phyloP scores from a whole-genome alignment of 1,140 invertebrate species.

The Arctopsyche grandis region DNA sequence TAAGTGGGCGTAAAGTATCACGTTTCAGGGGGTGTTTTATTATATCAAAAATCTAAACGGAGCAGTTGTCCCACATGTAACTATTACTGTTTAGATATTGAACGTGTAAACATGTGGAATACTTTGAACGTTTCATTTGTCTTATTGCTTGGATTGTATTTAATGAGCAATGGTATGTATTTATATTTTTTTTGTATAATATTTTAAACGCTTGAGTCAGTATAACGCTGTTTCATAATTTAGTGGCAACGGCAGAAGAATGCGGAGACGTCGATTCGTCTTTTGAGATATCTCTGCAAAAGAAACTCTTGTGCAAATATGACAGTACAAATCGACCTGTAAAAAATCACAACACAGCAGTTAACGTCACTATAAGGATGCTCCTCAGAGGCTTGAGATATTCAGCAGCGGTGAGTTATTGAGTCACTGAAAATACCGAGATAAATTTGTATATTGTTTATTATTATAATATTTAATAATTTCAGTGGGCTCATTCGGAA shows the following conservation, averaged over 20 bases:
- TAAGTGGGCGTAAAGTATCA: slow-evolving; percentile 36
- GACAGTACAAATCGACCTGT: slow-evolving; percentile 43
- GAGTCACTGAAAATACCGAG: too few relatives aligned
- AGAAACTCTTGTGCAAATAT: slow-evolving; percentile 46
- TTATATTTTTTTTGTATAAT: too few relatives aligned
- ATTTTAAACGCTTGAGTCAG: too few relatives aligned
- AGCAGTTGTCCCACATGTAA: not conserved
- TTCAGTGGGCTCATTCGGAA: slow-evolving; percentile 42
- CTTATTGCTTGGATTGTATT: not conserved
- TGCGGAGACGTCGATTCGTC: slow-evolving; percentile 10
- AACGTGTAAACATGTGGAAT: not conserved
- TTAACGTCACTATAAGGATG: slow-evolving; percentile 46
- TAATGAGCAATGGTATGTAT: not conserved
- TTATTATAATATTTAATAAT: slow-evolving; percentile 1
- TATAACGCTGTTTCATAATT: too few relatives aligned
- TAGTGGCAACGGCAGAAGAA: not conserved
- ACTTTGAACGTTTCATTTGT: not conserved
- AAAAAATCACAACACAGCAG: slow-evolving; percentile 36
- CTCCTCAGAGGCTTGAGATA: slow-evolving; percentile 40
- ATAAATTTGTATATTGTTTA: slow-evolving; percentile 7
- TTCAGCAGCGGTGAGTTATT: slow-evolving; percentile 39
- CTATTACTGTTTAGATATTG: not conserved
- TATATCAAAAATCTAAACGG: not conserved
- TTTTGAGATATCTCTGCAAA: slow-evolving; percentile 25
- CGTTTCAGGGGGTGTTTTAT: slow-evolving; percentile 31